phyloP scores from a whole-genome alignment of 2,113 vertebrate genomes.

The Mus spicilegus region DNA sequence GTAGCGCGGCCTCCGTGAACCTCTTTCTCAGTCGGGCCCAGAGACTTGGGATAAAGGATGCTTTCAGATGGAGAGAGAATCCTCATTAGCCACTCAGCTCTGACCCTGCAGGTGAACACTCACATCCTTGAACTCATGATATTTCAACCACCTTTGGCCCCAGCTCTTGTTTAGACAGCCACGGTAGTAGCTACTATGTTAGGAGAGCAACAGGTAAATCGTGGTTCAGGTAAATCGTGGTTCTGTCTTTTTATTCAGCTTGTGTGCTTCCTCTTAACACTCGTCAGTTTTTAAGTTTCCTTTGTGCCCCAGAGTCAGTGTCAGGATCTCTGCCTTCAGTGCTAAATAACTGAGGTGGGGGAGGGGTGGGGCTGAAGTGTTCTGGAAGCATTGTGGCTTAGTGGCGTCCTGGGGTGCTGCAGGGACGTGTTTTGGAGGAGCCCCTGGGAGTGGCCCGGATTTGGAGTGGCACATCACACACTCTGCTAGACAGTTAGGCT shows the following conservation, averaged over 20 bases:
- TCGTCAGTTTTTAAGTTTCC: background rate
- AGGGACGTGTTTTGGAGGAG: background rate
- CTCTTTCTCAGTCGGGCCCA: background rate
- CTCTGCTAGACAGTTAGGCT: background rate
- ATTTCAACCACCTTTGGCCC: background rate
- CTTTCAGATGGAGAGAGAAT: background rate
- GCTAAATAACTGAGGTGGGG: background rate
- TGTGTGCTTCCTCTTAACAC: background rate
- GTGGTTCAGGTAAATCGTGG: fast-evolving
- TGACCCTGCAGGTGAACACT: background rate
- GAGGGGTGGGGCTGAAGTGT: background rate
- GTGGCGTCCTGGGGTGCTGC: background rate
- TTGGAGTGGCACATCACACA: background rate
- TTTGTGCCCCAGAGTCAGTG: background rate
- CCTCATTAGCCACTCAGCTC: background rate
- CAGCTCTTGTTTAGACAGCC: background rate
- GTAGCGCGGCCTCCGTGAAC: background rate
- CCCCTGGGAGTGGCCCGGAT: background rate
- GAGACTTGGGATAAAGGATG: background rate
- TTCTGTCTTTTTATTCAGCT: background rate
- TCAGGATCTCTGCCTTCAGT: conserved; percentile 3
- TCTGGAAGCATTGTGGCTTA: background rate
- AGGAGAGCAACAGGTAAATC: background rate
- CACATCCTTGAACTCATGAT: background rate
- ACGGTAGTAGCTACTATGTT: too few species aligned